Evolutionary conservation across 1,140 invertebrate species (phyloP).

Genomic region (Heliconius himera): DNA sequence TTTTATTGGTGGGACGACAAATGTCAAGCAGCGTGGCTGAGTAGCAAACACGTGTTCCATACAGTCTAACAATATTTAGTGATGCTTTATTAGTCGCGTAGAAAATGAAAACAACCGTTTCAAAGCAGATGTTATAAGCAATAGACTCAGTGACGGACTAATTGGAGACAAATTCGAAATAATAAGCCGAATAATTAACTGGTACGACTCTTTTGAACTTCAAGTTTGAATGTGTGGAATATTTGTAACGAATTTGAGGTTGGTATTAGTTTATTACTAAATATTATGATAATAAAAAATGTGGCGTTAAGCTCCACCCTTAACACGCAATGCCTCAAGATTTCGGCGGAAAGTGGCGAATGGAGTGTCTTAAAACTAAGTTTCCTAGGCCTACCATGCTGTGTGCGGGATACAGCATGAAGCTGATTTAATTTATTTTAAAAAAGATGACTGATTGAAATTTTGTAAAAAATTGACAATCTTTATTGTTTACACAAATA

Average conservation of each 20-base stretch:
- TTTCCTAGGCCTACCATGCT: too few species aligned
- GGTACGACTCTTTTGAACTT: conserved; percentile 17
- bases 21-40: conserved; percentile 66
- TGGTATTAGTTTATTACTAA: not conserved
- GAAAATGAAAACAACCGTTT: conserved; percentile 70
- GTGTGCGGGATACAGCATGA: too few species aligned
- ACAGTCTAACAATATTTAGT: conserved; percentile 79
- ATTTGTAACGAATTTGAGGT: not conserved
- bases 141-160: conserved; percentile 54
- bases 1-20: conserved; percentile 74
- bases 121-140: conserved; percentile 68
- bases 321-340: too few species aligned
- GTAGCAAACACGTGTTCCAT: conserved; percentile 76
- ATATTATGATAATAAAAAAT: too few species aligned
- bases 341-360: too few species aligned
- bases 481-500: too few species aligned
- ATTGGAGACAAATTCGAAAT: conserved; percentile 62
- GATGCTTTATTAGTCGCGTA: conserved; percentile 73
- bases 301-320: too few species aligned
- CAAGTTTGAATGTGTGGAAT: not conserved
- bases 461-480: too few species aligned
- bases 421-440: too few species aligned
- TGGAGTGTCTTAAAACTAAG: too few species aligned
- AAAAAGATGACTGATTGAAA: too few species aligned
- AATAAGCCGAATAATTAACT: conserved; percentile 45